phyloP scores from a whole-genome alignment of 2,797 vertebrate genomes.

The Paguma larvata region DNA sequence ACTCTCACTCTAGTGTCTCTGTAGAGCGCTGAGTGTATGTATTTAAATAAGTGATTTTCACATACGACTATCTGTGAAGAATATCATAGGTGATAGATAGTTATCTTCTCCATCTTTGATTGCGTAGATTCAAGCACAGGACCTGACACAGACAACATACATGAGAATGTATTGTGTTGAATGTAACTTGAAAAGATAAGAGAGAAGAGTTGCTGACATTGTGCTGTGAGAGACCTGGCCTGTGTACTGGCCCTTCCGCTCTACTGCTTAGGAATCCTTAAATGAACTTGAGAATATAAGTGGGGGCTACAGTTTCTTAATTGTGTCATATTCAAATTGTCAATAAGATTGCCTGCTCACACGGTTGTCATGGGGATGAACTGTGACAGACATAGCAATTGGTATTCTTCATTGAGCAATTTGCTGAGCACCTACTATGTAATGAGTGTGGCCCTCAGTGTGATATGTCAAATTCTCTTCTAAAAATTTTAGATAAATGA shows the following conservation, averaged over 20 bases:
- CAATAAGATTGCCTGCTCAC: neutral
- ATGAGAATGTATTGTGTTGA: neutral
- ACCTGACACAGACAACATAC: neutral
- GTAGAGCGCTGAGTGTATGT: neutral
- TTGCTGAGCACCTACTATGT: neutral
- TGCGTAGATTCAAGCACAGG: neutral
- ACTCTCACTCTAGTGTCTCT: neutral
- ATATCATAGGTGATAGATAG: neutral
- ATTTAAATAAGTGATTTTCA: neutral
- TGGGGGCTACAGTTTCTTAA: neutral
- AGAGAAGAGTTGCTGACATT: neutral
- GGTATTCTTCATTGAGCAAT: neutral
- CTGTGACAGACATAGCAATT: neutral
- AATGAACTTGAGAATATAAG: neutral
- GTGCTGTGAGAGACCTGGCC: neutral
- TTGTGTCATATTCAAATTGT: neutral
- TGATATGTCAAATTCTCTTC: neutral
- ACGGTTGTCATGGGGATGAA: neutral
- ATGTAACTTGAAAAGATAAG: neutral
- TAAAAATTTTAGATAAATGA: neutral
- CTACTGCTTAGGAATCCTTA: neutral
- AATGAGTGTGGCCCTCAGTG: neutral
- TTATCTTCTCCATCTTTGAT: neutral
- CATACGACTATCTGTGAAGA: neutral
- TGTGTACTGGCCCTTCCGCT: neutral